These are phyloP conservation scores for Gorsachius magnificus DNA, from an alignment of 2,797 vertebrate species.

Conservation along the genomic window DNA sequence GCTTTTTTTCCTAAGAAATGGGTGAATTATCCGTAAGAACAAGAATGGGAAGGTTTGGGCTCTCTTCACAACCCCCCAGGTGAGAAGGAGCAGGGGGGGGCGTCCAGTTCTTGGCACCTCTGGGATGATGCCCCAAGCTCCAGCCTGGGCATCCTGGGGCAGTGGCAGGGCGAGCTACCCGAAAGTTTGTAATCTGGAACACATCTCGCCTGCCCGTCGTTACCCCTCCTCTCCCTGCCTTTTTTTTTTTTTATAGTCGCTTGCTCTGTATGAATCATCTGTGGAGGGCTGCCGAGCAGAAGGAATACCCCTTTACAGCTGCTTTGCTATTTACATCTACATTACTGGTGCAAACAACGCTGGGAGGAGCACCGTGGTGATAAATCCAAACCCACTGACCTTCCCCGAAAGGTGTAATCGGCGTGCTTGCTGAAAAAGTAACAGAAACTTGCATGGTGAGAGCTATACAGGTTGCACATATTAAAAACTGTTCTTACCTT, in stretches of 20 bases:
- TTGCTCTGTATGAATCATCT: fast-evolving
- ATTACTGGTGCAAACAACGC: neutral
- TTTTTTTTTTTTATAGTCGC: too few relatives aligned
- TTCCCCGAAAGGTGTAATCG: fast-evolving
- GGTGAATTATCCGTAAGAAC: neutral
- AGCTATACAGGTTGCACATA: fast-evolving
- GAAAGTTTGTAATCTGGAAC: neutral
- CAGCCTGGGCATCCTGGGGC: too few relatives aligned
- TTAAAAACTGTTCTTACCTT: neutral
- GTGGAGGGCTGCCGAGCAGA: fast-evolving
- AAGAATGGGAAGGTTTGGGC: neutral
- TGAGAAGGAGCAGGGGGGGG: too few relatives aligned
- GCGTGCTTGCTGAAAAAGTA: fast-evolving
- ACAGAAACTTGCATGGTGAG: neutral
- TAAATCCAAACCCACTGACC: neutral
- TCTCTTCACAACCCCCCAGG: neutral
- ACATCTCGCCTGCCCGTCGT: neutral
- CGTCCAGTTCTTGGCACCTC: too few relatives aligned
- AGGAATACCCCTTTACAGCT: neutral
- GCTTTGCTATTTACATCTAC: fast-evolving
- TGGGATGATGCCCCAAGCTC: fast-evolving
- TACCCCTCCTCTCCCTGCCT: neutral
- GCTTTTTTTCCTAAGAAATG: neutral
- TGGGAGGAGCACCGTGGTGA: neutral
- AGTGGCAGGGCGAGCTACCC: neutral